Percentiles rank a stretch among this genome's conserved stretches.
phyloP scores from a whole-genome alignment of 1,140 invertebrate genomes.

The Patella vulgata region DNA sequence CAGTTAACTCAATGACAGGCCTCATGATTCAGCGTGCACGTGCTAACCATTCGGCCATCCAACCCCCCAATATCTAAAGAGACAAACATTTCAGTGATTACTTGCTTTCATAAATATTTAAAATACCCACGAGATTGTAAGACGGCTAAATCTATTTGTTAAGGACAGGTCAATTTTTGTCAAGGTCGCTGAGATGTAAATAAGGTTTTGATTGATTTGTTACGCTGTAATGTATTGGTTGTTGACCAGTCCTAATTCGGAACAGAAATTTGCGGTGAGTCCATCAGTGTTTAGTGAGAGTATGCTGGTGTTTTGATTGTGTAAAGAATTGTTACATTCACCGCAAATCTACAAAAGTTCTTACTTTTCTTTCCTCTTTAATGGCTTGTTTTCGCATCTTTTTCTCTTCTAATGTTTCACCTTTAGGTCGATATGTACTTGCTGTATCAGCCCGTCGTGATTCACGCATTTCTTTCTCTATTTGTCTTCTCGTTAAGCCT shows the following conservation, averaged over 20 bases:
- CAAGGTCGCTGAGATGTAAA: too few relatives aligned
- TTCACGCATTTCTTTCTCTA: conserved; percentile 39
- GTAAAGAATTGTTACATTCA: neutral
- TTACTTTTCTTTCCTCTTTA: conserved; percentile 81
- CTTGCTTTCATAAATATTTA: too few relatives aligned
- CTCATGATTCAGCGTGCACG: too few relatives aligned
- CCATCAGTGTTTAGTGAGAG: neutral
- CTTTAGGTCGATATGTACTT: conserved; percentile 73
- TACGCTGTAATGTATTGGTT: too few relatives aligned
- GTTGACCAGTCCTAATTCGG: too few relatives aligned
- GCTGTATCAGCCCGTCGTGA: conserved; percentile 37
- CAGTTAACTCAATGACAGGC: too few relatives aligned
- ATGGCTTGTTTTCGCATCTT: conserved; percentile 82
- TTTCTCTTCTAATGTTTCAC: conserved; percentile 84
- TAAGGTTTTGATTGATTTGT: too few relatives aligned
- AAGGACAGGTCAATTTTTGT: too few relatives aligned
- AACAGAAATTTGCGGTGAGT: too few relatives aligned
- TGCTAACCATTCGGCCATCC: too few relatives aligned
- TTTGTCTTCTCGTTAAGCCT: conserved; percentile 43
- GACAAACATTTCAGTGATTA: neutral
- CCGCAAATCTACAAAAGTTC: conserved; percentile 2
- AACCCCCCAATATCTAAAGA: neutral
- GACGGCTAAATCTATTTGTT: too few relatives aligned
- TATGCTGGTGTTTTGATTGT: neutral
- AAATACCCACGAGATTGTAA: neutral